Percentiles rank a stretch among this genome's conserved stretches.
phyloP scores from a whole-genome alignment of 2,113 vertebrate genomes.

The Cranoglanis bouderius region DNA sequence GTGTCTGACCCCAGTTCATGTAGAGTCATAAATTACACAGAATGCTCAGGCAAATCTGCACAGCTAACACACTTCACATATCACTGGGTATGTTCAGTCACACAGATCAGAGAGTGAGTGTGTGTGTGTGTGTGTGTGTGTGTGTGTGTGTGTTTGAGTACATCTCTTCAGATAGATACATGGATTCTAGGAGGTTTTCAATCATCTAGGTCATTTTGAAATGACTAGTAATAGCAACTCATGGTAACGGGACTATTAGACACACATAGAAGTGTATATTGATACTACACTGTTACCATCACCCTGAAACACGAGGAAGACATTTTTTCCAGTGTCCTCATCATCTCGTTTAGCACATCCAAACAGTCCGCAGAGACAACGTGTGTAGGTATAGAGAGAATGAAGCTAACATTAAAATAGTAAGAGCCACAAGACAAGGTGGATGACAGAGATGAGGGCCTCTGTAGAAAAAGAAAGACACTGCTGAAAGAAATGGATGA shows the following conservation, averaged over 20 bases:
- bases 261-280: neutral
- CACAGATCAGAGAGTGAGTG: neutral
- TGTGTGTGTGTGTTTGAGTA: neutral
- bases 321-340: neutral
- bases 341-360: neutral
- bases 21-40: conserved; percentile 30
- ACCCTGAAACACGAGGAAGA: neutral
- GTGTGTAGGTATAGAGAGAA: neutral
- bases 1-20: neutral
- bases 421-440: neutral
- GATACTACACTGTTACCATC: neutral
- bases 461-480: neutral
- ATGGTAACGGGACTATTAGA: neutral
- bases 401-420: neutral
- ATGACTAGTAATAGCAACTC: neutral
- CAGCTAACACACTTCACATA: neutral
- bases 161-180: neutral
- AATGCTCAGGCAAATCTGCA: neutral
- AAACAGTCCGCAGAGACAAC: neutral
- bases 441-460: neutral
- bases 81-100: neutral
- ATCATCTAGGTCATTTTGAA: neutral
- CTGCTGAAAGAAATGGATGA: conserved; percentile 2
- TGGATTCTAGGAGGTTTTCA: neutral
- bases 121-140: no score